Percentiles rank a stretch among this genome's conserved stretches.
These are phyloP conservation scores for Marcusenius ussheri DNA, from an alignment of 2,113 vertebrate species.

Conservation along the genomic window DNA sequence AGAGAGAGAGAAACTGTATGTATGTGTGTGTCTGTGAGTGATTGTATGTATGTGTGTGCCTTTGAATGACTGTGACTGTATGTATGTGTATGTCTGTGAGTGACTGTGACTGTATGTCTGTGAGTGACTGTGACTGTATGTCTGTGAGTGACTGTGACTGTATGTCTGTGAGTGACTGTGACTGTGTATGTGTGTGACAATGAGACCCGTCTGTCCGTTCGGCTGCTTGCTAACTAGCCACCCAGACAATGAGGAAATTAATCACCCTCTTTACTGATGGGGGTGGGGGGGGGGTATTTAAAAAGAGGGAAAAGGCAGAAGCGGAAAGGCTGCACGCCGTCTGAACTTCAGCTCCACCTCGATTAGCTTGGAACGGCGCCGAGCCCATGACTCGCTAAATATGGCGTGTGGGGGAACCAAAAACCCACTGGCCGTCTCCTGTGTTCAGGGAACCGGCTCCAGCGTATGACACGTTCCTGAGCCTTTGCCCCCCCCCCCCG, in stretches of 20 bases:
- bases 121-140: neutral
- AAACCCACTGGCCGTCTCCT: neutral
- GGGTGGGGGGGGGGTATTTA: neutral
- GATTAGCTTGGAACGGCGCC: too few species aligned
- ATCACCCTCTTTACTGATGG: slow-evolving; percentile 13
- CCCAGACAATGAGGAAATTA: neutral
- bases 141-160: slow-evolving; percentile 1
- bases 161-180: neutral
- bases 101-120: neutral
- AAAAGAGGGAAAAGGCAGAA: neutral
- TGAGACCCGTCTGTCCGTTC: neutral
- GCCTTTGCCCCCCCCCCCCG: neutral
- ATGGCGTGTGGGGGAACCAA: neutral
- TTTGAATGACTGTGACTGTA: neutral
- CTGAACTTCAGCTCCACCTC: too few species aligned
- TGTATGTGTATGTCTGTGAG: neutral
- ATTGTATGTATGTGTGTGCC: neutral
- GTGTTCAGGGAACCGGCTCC: neutral
- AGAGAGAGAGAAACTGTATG: too few species aligned
- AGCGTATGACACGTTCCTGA: neutral
- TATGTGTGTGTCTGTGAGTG: neutral
- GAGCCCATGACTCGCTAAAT: neutral
- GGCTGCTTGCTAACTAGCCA: neutral
- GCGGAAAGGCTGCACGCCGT: too few species aligned
- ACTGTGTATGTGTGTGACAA: neutral